Conservation (phyloP, 2,797 vertebrate species). For the Pipistrellus kuhlii region DNA sequence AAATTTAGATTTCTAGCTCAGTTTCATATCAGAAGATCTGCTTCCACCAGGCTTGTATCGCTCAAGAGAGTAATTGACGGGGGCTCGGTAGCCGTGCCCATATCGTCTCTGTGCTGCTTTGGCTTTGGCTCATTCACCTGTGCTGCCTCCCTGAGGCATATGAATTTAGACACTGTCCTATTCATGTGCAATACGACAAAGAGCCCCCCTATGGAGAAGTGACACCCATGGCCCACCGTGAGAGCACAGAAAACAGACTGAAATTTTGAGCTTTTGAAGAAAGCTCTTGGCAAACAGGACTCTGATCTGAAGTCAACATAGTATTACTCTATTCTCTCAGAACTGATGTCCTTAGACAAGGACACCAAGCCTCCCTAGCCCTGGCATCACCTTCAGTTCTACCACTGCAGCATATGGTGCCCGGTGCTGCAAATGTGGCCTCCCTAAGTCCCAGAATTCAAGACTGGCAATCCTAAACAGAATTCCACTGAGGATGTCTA, state of each 20-base stretch:
- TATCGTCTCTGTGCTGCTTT: not conserved
- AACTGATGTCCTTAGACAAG: not conserved
- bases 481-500: not conserved
- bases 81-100: no score
- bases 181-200: not conserved
- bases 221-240: not conserved
- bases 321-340: not conserved
- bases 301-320: not conserved
- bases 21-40: not conserved
- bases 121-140: no score
- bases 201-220: not conserved
- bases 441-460: slow-evolving; percentile 3
- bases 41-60: not conserved
- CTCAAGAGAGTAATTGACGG: no score
- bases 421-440: not conserved
- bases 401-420: not conserved
- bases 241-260: not conserved
- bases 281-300: not conserved
- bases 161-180: not conserved
- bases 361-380: not conserved
- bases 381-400: not conserved
- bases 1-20: not conserved
- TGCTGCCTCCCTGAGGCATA: not conserved
- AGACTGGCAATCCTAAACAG: not conserved
- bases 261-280: slow-evolving; percentile 7